Conservation (phyloP, 2,888 invertebrate genomes). For the Nemoura dubitans region DNA sequence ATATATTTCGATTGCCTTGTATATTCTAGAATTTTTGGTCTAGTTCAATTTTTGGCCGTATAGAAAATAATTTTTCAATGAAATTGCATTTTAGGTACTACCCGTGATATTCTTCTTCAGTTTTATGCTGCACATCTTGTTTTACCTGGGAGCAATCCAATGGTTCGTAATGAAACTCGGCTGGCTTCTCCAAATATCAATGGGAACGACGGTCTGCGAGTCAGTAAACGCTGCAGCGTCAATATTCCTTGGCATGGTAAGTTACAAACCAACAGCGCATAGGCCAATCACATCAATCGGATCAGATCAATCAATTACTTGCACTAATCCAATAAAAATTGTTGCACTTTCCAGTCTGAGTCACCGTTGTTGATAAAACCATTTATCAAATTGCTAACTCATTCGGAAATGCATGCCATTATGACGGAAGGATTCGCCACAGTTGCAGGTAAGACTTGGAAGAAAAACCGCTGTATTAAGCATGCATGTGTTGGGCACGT, state of each 20-base stretch:
- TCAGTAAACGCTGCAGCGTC: conserved; percentile 93
- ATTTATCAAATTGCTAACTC: conserved; percentile 83
- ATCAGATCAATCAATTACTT: too few species aligned
- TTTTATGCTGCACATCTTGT: conserved; percentile 87
- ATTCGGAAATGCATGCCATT: conserved; percentile 91
- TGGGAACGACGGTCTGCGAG: conserved; percentile 94
- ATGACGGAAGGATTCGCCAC: conserved; percentile 96
- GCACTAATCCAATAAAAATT: neutral
- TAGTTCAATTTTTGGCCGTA: too few species aligned
- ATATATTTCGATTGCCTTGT: too few species aligned
- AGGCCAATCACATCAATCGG: too few species aligned
- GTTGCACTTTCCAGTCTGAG: conserved; percentile 75
- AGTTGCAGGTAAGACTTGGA: conserved; percentile 83
- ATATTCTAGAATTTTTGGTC: too few species aligned
- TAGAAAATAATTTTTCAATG: too few species aligned
- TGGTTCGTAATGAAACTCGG: conserved; percentile 84
- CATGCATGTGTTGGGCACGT: too few species aligned
- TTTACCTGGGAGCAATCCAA: conserved; percentile 90
- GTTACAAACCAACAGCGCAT: conserved; percentile 52
- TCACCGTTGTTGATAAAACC: conserved; percentile 89
- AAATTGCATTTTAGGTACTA: conserved; percentile 67
- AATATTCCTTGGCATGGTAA: conserved; percentile 92
- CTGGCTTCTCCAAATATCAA: conserved; percentile 72
- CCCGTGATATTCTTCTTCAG: conserved; percentile 95
- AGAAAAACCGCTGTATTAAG: too few species aligned